Percentiles rank a stretch among this genome's conserved stretches.
Evolutionary conservation across 2,113 vertebrate species (phyloP).

Genomic region (Urocitellus parryii): DNA sequence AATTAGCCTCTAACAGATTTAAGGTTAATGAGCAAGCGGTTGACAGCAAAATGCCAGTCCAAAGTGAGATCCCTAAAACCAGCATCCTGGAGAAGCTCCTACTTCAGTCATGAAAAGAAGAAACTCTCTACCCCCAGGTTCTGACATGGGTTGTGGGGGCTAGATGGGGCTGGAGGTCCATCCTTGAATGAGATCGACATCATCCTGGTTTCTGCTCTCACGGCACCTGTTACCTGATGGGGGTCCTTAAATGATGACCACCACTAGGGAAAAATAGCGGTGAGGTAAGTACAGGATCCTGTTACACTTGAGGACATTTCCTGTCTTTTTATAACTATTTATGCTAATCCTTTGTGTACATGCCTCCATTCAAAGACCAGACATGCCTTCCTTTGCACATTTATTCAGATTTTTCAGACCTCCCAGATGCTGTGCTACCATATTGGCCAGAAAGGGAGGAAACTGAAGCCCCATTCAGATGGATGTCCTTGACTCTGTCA

Average conservation of each 20-base stretch:
- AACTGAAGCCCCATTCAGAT: rapidly evolving
- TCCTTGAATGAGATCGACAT: background rate
- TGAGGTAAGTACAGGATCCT: background rate
- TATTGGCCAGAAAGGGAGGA: rapidly evolving
- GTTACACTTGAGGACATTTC: too few species aligned
- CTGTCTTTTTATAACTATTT: background rate
- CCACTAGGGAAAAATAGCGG: background rate
- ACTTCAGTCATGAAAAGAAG: background rate
- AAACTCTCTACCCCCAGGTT: background rate
- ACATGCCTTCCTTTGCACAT: background rate
- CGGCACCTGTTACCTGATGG: background rate
- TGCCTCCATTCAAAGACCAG: background rate
- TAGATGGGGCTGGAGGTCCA: background rate
- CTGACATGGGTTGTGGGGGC: background rate
- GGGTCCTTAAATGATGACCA: background rate
- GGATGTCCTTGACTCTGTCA: background rate
- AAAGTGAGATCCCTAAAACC: background rate
- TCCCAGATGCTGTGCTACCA: background rate
- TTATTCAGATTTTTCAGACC: background rate
- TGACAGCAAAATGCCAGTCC: background rate
- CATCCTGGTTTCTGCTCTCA: background rate
- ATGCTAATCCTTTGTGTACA: background rate
- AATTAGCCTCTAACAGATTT: background rate
- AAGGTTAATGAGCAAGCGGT: too few species aligned
- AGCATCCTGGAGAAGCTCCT: background rate